These are phyloP conservation scores for Eulemur albifrons DNA, from an alignment of 2,797 vertebrate genomes.

Conservation along the genomic window DNA sequence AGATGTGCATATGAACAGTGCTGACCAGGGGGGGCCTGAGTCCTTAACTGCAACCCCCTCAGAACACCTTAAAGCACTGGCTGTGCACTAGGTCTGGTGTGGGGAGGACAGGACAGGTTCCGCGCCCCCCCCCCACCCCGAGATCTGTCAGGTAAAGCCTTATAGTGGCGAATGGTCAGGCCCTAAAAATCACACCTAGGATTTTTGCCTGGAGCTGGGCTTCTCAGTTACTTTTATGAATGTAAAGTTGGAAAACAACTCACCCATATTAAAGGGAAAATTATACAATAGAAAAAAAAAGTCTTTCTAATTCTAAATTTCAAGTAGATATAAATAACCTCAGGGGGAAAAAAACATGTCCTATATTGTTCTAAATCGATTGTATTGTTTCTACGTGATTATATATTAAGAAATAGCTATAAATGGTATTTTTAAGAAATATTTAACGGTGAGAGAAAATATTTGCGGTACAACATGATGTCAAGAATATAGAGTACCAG, in stretches of 20 bases:
- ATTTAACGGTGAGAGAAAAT: neutral
- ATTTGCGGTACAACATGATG: neutral
- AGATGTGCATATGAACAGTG: neutral
- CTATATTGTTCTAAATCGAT: neutral
- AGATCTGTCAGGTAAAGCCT: neutral
- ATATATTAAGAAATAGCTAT: neutral
- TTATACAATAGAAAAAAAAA: neutral
- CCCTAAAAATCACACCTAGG: neutral
- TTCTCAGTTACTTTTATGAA: constrained; percentile 8
- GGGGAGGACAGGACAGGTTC: no score
- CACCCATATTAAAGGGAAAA: neutral
- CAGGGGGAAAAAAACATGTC: neutral
- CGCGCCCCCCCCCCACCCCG: fast-evolving
- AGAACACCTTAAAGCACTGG: fast-evolving
- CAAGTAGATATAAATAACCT: neutral
- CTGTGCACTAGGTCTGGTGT: fast-evolving
- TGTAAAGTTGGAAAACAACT: neutral
- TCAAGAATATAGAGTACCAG: neutral
- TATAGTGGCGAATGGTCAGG: neutral
- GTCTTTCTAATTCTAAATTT: neutral
- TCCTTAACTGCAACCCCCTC: neutral
- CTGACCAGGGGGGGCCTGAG: neutral
- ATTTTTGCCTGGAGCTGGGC: neutral
- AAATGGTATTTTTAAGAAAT: neutral
- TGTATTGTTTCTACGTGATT: neutral